Base-by-base conservation (phyloP, 2,888 invertebrate genomes). In the Apamea sordens region DNA sequence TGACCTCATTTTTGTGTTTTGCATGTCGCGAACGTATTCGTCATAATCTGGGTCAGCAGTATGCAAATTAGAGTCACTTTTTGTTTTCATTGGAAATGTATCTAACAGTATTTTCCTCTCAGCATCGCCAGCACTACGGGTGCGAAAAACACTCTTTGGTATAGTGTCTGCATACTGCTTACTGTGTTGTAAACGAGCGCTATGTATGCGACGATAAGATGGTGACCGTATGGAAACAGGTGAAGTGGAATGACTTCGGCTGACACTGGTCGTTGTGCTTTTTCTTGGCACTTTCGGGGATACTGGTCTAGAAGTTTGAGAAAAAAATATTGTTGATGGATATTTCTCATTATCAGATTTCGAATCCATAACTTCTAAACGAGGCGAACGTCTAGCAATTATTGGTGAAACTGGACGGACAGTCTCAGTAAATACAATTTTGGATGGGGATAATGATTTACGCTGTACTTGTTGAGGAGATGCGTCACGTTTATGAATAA, bases 1-100 rank as follows among this genome's bases (percentile, higher is more conserved):
- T 0, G 98, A 98, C 93, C 98, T 98, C 74, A 97, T 97, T 87
- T 97, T 97, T 5, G 98, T 97, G 78, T 98, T 97, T 89, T 98
- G 94, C 90, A 98, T 95, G 87, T 98, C 98, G 53, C 97, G 94
- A 69, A 98, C 96, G 89, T 98, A 98, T 84, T 97, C 97, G 86
- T 97, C 98, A 90, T 98, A 98, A 84, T 98, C 98, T 36, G 97
- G 97, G 88, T 97, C 97, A 89, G 97, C 95, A 28, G 84, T 80
- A 82, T 93, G 90, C 83, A 97, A 90, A 91, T 95, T 95, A 63
- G 94, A 93, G 76, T 95, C 95, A 87, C 96, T 96, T 90, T 93
- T 94, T 2, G 95, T 94, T 92, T 94, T 95, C 7, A 85, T 75
- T 2, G 83, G 81, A 56, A 88, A 79, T 77, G 85, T 92, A 71